A percentile compares a stretch with the other conserved stretches of the same genome.
These are phyloP conservation scores for Drosophila heteroneura DNA, from an alignment of 2,888 invertebrate species.

Conservation along the genomic window DNA sequence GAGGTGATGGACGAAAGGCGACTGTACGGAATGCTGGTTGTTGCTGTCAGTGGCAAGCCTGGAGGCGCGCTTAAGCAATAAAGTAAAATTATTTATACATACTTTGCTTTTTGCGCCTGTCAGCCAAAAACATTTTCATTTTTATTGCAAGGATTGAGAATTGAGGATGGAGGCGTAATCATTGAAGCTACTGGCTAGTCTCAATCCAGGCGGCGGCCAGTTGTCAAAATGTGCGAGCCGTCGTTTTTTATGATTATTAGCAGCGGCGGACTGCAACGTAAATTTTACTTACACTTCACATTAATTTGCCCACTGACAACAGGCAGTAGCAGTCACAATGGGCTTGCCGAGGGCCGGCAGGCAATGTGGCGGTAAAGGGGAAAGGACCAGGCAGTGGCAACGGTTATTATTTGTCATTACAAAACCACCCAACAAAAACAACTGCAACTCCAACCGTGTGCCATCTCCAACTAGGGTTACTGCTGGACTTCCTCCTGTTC, in stretches of 20 bases:
- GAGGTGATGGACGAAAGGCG: not conserved
- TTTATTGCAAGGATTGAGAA: constrained; percentile 50
- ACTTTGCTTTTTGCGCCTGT: constrained; percentile 65
- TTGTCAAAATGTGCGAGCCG: constrained; percentile 66
- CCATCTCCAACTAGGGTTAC: constrained; percentile 16
- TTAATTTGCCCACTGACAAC: constrained; percentile 68
- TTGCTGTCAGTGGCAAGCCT: constrained; percentile 19
- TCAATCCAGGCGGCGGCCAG: constrained; percentile 24
- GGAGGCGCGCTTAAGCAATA: constrained; percentile 60
- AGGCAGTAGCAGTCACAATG: constrained; percentile 11
- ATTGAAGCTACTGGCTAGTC: constrained; percentile 13
- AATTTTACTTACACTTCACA: constrained; percentile 80
- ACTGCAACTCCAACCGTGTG: constrained; percentile 9
- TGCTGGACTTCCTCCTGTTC: constrained; percentile 3
- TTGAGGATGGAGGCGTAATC: constrained; percentile 13
- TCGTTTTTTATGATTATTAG: constrained; percentile 78
- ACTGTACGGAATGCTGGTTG: constrained; percentile 1
- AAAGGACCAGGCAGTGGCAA: constrained; percentile 19
- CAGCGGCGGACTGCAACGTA: constrained; percentile 60
- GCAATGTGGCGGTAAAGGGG: not conserved
- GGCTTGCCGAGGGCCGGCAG: constrained; percentile 15
- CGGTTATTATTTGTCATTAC: constrained; percentile 79
- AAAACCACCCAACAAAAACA: constrained; percentile 41
- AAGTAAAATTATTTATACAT: constrained; percentile 75
- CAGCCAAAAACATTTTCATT: constrained; percentile 54